Conservation (phyloP, 2,888 invertebrate species). For the Amaurobius ferox region DNA sequence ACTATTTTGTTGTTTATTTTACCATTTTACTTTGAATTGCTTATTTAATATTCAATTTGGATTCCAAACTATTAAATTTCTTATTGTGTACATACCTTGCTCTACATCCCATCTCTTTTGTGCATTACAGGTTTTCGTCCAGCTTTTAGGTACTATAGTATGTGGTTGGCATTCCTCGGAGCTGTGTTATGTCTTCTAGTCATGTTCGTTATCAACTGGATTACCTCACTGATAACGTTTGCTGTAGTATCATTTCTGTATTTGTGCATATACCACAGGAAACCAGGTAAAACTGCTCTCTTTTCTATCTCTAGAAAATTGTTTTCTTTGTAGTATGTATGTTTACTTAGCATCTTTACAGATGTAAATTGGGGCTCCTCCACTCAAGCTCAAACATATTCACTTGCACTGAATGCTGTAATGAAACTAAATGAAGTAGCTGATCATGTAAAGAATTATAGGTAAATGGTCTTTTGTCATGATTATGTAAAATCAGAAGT, state of each 20-base stretch:
- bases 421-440: conserved; percentile 91
- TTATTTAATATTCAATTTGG: no score
- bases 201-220: conserved; percentile 96
- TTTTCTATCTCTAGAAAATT: neutral
- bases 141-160: conserved; percentile 85
- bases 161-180: conserved; percentile 90
- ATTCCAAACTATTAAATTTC: no score
- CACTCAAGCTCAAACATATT: conserved; percentile 96
- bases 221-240: conserved; percentile 92
- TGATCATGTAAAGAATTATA: conserved; percentile 98
- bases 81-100: no score
- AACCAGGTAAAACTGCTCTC: conserved; percentile 84
- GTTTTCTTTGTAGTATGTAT: neutral
- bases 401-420: conserved; percentile 90
- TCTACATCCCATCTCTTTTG: neutral
- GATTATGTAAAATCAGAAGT: no score
- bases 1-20: no score
- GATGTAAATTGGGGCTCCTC: conserved; percentile 99
- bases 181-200: conserved; percentile 85
- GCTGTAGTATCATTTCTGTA: conserved; percentile 91
- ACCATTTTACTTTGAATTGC: no score
- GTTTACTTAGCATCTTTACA: conserved; percentile 74
- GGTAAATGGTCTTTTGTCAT: no score
- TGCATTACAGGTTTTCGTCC: conserved; percentile 77
- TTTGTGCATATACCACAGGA: conserved; percentile 92